Base-by-base conservation (phyloP, 2,113 vertebrate genomes). In the Columba livia region DNA sequence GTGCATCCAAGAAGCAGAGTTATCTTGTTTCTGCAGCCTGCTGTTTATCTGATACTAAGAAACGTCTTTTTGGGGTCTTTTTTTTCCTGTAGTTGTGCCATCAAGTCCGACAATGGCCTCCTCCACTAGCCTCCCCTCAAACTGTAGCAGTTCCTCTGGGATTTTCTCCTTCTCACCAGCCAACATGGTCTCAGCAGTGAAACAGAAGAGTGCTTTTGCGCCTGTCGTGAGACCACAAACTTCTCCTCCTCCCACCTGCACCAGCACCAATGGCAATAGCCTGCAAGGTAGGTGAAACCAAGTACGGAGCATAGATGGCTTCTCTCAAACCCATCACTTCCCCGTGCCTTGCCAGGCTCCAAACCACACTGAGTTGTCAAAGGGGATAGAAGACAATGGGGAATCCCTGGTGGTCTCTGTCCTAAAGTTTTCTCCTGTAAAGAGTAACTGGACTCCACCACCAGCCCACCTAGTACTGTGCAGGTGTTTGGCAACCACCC, bases 91-190 rank as follows among this genome's bases (percentile, higher is more conserved):
- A 99, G 99, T 99, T 38, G 99, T 99, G 97, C 99, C 99, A 73
- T 99, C 99, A 69, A 99, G 99, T 95, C 99, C 99, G 31, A 99
- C 99, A 88, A 99, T 99, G 99, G 99, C 98, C 89, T 99, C 99
- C 79, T 99, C 99, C 97, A 99, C 99, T 95, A 99, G 99, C 94
- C 98, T 99, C 85, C 99, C 99, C 79, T 99, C 99, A 95, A 99
- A 99, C 97, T 99, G 99, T 98, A 99, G 99, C 98, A 99, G 99
- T 95, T 99, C 99, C 97, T 99, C 99, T 7, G 99, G 99, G 95
- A 99, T 99, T 96, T 99, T 99, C 98, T 99, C 99, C 97, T 99
- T 99, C 98, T 99, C 99, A 95, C 99, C 99, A 95, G 99, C 99
- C 98, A 99, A 99, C 98, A 99, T 99, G 99, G 99, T 99, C 95